Evolutionary conservation across 2,888 invertebrate species (phyloP), one percentile per base, ranked within the genome.

Genomic region (Rhingia campestris): DNA sequence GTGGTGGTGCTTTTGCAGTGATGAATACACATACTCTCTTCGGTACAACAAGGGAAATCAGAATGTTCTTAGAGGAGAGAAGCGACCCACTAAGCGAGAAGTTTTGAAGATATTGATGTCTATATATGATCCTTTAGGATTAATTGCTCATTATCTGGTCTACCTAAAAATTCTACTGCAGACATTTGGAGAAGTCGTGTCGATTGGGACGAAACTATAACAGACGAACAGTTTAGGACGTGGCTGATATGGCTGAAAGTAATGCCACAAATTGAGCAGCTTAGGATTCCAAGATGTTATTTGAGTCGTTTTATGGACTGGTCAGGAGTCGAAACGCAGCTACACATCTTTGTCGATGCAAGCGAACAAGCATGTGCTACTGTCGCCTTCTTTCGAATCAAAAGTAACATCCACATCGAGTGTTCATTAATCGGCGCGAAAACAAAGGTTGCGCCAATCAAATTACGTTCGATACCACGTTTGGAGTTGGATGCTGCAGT

Each of bases 51-150:
- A n/a, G n/a, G n/a, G n/a, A n/a, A n/a, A n/a, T n/a, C n/a, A n/a
- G n/a, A n/a, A n/a, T n/a, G n/a, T n/a, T n/a, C n/a, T n/a, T n/a
- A n/a, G n/a, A n/a, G n/a, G n/a, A n/a, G n/a, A n/a, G n/a, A n/a
- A n/a, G n/a, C n/a, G n/a, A n/a, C n/a, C n/a, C n/a, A n/a, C n/a
- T n/a, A n/a, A n/a, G n/a, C n/a, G n/a, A n/a, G n/a, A 73, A 33
- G 54, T 54, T 12, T 33, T 63, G 4, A 70, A 86, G 3, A 61
- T 85, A 0, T 81, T 87, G 4, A 88, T 87, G 89, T 88, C 87
- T 0, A 56, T 89, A 0, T 90, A 87, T 61, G 89, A 90, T 49
- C 89, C 89, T 0, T 45, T 88, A 0, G 89, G 88, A 4, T 64
- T 88, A 0, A 67, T 89, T 0, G 67, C 77, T 0, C 87, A 88